Conservation (phyloP, 2,113 vertebrate genomes). For the Oostethus manadensis region DNA sequence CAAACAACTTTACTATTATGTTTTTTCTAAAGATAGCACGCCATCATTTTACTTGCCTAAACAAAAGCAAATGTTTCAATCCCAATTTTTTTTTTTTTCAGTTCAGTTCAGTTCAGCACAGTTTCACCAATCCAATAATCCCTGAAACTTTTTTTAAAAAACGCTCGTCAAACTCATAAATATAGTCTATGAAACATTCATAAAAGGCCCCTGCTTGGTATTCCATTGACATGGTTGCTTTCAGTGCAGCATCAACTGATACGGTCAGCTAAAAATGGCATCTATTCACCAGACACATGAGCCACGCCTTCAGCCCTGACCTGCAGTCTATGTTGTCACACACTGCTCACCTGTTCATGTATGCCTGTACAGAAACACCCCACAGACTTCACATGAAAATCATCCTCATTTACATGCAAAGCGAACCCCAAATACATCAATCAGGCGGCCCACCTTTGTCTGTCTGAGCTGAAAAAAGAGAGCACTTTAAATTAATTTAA, state of each 20-base stretch:
- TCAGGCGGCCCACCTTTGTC: conserved; percentile 26
- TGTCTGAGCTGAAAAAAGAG: conserved; percentile 1
- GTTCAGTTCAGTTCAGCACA: no score
- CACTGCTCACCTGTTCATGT: conserved; percentile 8
- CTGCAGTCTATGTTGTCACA: conserved; percentile 8
- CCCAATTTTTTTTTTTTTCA: conserved; percentile 25
- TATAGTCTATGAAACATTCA: conserved; percentile 66
- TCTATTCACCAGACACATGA: conserved; percentile 52
- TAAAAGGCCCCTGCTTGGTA: conserved; percentile 56
- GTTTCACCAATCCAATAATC: conserved; percentile 32
- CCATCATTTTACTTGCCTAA: conserved; percentile 26
- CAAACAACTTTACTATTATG: conserved; percentile 24
- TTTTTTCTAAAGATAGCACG: neutral
- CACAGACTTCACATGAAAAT: conserved; percentile 8
- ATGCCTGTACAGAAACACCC: neutral
- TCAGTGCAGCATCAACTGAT: conserved; percentile 44
- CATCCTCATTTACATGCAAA: conserved; percentile 2
- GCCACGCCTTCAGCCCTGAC: conserved; percentile 29
- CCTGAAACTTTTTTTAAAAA: conserved; percentile 39
- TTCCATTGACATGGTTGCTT: conserved; percentile 55
- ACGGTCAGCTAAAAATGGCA: conserved; percentile 56
- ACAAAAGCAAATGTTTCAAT: conserved; percentile 33
- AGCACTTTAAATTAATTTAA: neutral
- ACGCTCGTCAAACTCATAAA: conserved; percentile 44
- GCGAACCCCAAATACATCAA: conserved; percentile 4